A percentile compares a stretch with the other conserved stretches of the same genome.
These are phyloP conservation scores for Mormyrus lacerda DNA, from an alignment of 2,113 vertebrate species.

Conservation along the genomic window DNA sequence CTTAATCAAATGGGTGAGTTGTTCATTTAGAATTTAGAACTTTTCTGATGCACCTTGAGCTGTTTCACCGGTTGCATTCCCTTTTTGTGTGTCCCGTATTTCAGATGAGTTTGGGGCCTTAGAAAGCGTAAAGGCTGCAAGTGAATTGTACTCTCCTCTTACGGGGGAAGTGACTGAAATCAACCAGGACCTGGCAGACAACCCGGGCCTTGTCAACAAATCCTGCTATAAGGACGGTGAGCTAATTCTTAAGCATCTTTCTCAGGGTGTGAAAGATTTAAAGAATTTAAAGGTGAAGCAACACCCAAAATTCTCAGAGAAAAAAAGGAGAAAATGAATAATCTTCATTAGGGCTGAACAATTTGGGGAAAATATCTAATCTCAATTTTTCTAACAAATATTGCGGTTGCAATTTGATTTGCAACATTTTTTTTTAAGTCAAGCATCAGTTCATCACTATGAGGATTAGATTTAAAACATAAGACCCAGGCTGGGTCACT, in stretches of 20 bases:
- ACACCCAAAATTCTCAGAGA: not conserved
- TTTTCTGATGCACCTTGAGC: not conserved
- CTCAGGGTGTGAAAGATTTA: not conserved
- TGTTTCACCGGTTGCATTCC: not conserved
- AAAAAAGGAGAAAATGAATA: not conserved
- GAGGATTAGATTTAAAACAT: not conserved
- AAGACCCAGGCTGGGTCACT: too few species aligned
- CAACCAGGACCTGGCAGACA: slow-evolving; percentile 82
- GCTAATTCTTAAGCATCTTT: slow-evolving; percentile 23
- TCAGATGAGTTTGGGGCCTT: slow-evolving; percentile 95
- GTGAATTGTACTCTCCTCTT: slow-evolving; percentile 91
- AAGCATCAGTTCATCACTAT: not conserved
- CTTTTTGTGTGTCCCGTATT: not conserved
- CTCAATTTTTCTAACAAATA: not conserved
- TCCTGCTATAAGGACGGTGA: slow-evolving; percentile 95
- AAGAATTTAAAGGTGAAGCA: not conserved
- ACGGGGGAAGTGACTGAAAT: slow-evolving; percentile 88
- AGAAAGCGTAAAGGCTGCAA: slow-evolving; percentile 97
- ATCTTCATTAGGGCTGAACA: not conserved
- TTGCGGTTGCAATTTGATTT: not conserved
- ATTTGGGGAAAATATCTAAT: not conserved
- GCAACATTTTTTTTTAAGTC: not conserved
- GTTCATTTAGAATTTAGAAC: not conserved
- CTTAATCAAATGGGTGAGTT: slow-evolving; percentile 78
- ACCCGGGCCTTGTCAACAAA: slow-evolving; percentile 90